A percentile compares a stretch with the other conserved stretches of the same genome.
These are phyloP conservation scores for Silurus glanis DNA, from an alignment of 2,113 vertebrate genomes.

Conservation along the genomic window DNA sequence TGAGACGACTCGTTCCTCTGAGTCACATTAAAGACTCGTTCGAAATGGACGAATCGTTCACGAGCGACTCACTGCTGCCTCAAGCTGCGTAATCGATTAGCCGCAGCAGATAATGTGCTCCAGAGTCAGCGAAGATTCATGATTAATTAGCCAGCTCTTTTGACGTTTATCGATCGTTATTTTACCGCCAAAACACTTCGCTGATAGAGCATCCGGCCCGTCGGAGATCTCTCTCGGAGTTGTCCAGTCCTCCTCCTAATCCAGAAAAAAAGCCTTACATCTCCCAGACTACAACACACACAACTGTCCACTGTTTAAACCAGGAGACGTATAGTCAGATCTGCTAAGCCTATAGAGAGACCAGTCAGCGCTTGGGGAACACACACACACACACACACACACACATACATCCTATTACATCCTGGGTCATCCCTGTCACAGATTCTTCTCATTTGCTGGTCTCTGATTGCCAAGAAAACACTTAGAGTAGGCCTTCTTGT, in stretches of 20 bases:
- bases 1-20: too few relatives aligned
- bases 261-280: conserved; percentile 26
- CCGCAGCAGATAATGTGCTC: background rate
- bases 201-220: background rate
- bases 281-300: background rate
- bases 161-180: background rate
- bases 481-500: conserved; percentile 42
- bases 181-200: background rate
- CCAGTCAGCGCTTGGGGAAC: background rate
- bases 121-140: background rate
- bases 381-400: conserved; percentile 17
- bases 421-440: conserved; percentile 27
- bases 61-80: too few relatives aligned
- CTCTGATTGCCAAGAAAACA: conserved; percentile 48
- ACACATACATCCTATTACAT: conserved; percentile 30
- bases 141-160: background rate
- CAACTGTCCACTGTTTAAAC: background rate
- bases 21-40: too few relatives aligned
- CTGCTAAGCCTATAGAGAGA: background rate
- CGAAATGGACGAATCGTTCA: too few relatives aligned
- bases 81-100: background rate
- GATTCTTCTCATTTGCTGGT: conserved; percentile 30
- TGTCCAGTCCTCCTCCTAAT: conserved; percentile 6
- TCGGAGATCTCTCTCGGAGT: background rate
- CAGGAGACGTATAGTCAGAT: background rate